Evolutionary conservation across 2,888 invertebrate genomes (phyloP).

Genomic region (Ichneumon xanthorius): DNA sequence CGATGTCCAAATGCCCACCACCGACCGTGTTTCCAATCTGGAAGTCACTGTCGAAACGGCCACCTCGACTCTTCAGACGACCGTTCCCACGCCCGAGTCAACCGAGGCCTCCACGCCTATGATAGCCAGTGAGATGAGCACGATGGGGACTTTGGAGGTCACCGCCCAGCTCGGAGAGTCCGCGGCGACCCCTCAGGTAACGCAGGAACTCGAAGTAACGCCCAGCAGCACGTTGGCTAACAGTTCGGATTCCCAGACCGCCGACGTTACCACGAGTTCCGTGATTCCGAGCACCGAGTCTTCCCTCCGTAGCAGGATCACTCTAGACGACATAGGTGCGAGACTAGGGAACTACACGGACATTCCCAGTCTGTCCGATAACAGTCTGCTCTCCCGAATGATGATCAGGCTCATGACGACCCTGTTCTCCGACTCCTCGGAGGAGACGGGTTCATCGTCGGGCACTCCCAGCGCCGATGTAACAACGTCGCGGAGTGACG

Average conservation of each 20-base stretch:
- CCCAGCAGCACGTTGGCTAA: constrained; percentile 52
- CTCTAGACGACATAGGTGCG: constrained; percentile 53
- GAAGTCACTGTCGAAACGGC: constrained; percentile 16
- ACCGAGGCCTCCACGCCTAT: constrained; percentile 40
- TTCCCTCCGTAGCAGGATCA: constrained; percentile 20
- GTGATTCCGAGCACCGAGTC: constrained; percentile 46
- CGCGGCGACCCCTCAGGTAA: constrained; percentile 64
- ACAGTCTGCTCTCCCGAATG: constrained; percentile 65
- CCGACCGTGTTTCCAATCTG: neutral
- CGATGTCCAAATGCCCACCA: neutral
- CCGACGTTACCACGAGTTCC: constrained; percentile 53
- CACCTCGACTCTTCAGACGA: constrained; percentile 1
- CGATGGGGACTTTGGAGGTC: constrained; percentile 61
- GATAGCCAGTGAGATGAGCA: constrained; percentile 50
- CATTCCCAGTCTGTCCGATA: constrained; percentile 43
- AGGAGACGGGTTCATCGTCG: constrained; percentile 10
- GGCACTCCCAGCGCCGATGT: constrained; percentile 10
- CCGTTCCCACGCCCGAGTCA: constrained; percentile 33
- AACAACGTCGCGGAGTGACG: constrained; percentile 26
- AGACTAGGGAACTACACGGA: constrained; percentile 53
- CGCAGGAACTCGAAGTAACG: constrained; percentile 46
- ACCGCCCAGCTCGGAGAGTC: constrained; percentile 62
- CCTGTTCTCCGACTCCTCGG: constrained; percentile 51
- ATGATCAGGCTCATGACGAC: constrained; percentile 68
- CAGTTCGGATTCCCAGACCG: constrained; percentile 60